phyloP scores from a whole-genome alignment of 2,888 invertebrate species.

The Sisyra nigra region DNA sequence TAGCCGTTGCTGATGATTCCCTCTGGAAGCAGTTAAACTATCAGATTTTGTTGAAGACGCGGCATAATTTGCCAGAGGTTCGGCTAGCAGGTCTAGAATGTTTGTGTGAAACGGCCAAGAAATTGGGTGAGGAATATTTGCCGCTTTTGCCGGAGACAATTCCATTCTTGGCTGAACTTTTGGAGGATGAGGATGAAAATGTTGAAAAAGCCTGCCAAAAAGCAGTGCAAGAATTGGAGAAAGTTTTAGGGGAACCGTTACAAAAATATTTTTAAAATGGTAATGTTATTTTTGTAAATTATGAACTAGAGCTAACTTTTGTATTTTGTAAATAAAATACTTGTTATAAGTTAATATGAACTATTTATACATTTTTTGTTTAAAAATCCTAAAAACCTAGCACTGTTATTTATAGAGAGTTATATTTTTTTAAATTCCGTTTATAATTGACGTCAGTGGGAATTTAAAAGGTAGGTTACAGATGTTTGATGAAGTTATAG shows the following conservation, averaged over 20 bases:
- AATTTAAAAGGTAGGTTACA: too few species aligned
- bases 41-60: conserved; percentile 75
- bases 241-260: conserved; percentile 75
- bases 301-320: too few species aligned
- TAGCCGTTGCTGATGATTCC: conserved; percentile 69
- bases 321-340: too few species aligned
- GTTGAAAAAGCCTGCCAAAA: conserved; percentile 68
- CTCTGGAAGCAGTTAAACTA: conserved; percentile 84
- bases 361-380: too few species aligned
- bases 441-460: too few species aligned
- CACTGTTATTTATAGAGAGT: too few species aligned
- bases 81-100: conserved; percentile 54
- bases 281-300: not conserved
- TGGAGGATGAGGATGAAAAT: conserved; percentile 75
- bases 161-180: conserved; percentile 81
- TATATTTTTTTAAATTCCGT: too few species aligned
- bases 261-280: conserved; percentile 62
- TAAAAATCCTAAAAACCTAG: too few species aligned
- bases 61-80: conserved; percentile 57
- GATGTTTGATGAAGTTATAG: too few species aligned
- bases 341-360: too few species aligned
- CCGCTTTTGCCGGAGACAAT: conserved; percentile 83
- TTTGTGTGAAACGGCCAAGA: conserved; percentile 62
- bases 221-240: conserved; percentile 71
- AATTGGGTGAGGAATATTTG: conserved; percentile 77